Base-by-base conservation (phyloP, 37 sponge, comb jelly and placozoan genomes). In the Petrosia ficiformis region DNA sequence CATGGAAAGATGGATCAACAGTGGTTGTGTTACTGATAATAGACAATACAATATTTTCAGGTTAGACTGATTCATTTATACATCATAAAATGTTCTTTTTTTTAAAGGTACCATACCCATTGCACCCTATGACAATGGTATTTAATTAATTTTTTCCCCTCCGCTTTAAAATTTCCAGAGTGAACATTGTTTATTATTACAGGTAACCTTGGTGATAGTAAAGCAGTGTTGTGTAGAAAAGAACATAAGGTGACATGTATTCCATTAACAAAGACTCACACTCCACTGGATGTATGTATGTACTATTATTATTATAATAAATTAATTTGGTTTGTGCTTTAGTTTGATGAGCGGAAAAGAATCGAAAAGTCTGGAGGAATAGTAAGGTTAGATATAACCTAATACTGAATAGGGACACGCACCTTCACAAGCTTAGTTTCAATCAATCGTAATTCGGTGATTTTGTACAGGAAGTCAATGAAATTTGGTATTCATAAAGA, bases 191-290 rank as follows among this genome's bases (percentile, higher is more conserved):
- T 48, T 8, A 14, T 48, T 48, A 14, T 48, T 48, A 8, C 54
- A 48, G 94, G 80, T 3, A 90, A 90, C 57, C 76, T 94, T 63
- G 94, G 94, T 1, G 94, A 94, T 71, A 94, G 94, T 68, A 94
- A 79, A 43, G 91, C 82, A 3, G 74, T 92, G 3, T 82, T 92
- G 26, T 84, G 80, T 36, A 42, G 92, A 31, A 61, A 32, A 33
- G 75, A 69, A 30, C 31, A 59, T 19, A 14, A 28, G 2, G 72
- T 67, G 32, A 68, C 29, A 3, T 72, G 48, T 41, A 64, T 91
- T 8, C 59, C 48, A 26, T 75, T 93, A 39, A 82, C 90, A 35
- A 93, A 93, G 63, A 87, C 89, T 41, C 94, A 93, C 64, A 80
- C 72, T 56, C 87, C 94, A 30, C 72, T 77, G 10, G 61, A 65